Base-by-base conservation (phyloP, 2,888 invertebrate genomes). In the Syritta pipiens region DNA sequence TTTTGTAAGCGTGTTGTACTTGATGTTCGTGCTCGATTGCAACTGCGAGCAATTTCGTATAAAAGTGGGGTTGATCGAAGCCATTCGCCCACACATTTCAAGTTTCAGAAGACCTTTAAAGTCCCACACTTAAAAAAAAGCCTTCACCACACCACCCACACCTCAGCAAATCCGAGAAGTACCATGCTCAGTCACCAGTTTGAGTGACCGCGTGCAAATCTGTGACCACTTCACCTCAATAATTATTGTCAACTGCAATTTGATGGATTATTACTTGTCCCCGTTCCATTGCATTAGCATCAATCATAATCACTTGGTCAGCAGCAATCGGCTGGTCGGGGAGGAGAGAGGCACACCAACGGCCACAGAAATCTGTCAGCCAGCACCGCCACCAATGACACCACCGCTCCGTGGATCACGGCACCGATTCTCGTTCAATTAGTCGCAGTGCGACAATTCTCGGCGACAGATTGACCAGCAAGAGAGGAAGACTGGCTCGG, bases 211-310 rank as follows among this genome's bases (percentile, higher is more conserved):
- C 35, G 44, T 10, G 57, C 19, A 49, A 68, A 57, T 48, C 40
- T 49, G 57, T 42, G 44, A 68, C 74, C 67, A 74, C 79, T 79
- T 79, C 62, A 74, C 67, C 68, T 79, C 74, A 62, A 79, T 79
- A 79, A 79, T 68, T 62, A 79, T 74, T 79, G 79, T 79, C 79
- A 79, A 79, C 74, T 68, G 48, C 57, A 62, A 44, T 62, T 79
- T 79, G 74, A 79, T 74, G 79, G 79, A 79, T 79, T 79, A 74
- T 79, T 74, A 74, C 74, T 30, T 79, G 79, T 79, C 67, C 74
- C 62, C 74, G 51, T 79, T 74, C 67, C 74, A 68, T 62, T 68
- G 79, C 72, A 74, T 79, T 79, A 74, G 35, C 74, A 79, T 79
- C 79, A 79, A 79, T 79, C 79, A 79, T 79, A 74, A 74, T 79